phyloP scores from a whole-genome alignment of 1,140 invertebrate genomes.

The Drosophila nannoptera region DNA sequence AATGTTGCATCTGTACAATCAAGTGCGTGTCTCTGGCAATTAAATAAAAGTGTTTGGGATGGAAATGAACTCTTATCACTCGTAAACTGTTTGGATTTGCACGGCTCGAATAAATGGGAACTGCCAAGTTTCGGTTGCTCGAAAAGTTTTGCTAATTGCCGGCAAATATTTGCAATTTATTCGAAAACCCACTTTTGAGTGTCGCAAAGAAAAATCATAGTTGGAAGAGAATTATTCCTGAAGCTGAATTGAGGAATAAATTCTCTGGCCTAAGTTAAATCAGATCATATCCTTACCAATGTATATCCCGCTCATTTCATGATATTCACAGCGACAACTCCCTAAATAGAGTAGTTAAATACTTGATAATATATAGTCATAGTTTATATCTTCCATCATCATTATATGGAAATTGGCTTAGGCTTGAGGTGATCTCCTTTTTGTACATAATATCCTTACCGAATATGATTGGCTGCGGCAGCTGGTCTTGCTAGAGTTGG shows the following conservation, averaged over 20 bases:
- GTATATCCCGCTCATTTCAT: too few relatives aligned
- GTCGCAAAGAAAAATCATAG: too few relatives aligned
- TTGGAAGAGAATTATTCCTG: too few relatives aligned
- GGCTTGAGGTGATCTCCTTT: too few relatives aligned
- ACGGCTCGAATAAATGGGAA: conserved; percentile 2
- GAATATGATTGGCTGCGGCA: conserved; percentile 44
- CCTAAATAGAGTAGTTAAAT: background rate
- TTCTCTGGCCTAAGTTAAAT: too few relatives aligned
- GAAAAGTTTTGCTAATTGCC: background rate
- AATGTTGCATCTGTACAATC: background rate
- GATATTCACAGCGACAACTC: background rate
- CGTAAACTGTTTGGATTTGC: conserved; percentile 6
- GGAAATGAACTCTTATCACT: background rate
- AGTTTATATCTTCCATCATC: too few relatives aligned
- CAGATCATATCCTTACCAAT: too few relatives aligned
- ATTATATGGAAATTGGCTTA: too few relatives aligned
- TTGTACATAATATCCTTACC: conserved; percentile 9
- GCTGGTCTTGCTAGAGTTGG: conserved; percentile 51
- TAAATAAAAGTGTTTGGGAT: conserved; percentile 16
- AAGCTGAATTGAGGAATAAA: too few relatives aligned
- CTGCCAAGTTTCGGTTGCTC: too few relatives aligned
- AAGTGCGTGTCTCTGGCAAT: conserved; percentile 24
- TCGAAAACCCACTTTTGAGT: too few relatives aligned
- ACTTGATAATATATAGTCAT: too few relatives aligned
- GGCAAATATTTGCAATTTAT: conserved; percentile 2